Base-by-base conservation (phyloP, 1,140 invertebrate genomes). In the Drosophila ironensis region DNA sequence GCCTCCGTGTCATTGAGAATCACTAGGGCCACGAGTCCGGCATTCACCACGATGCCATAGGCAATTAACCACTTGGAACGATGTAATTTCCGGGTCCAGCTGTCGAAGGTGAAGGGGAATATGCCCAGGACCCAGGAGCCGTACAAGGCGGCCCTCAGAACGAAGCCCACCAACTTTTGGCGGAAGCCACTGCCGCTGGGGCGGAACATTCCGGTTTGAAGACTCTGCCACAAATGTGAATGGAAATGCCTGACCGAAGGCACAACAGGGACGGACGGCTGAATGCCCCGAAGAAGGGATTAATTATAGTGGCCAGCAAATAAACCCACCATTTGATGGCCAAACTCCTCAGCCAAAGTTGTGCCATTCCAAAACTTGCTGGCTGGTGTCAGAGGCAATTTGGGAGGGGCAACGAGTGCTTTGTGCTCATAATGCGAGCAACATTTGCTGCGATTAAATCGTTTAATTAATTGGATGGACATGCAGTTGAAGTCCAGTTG, bases 391-490 rank as follows among this genome's bases (percentile, higher is more conserved):
- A 25, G 9, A 19, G 19, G 8, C 25, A 33, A 28, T 27, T 60
- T 42, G n/a, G 20, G 33, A 57, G 25, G 25, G 24, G 48, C 44
- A 38, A 28, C 33, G 27, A 53, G 25, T 30, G 28, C 24, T 56
- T 44, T 67, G 47, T 46, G 42, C 44, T 42, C 50, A 68, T 56
- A 56, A 56, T 47, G 41, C 50, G 40, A 46, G 12, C 40, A 40
- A 41, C 64, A 45, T 68, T 68, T 68, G 48, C 63, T 27, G 63
- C 50, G 64, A 68, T 68, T 68, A 56, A 68, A 68, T 68, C 64
- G 27, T 56, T 68, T 68, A 68, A 68, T 68, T 68, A 68, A 68
- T 68, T 46, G 33, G 41, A 68, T 68, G 63, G 17, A 28, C 51
- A 38, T 12, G 60, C 8, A 68, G 41, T 56, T 56, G 12, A 54